Evolutionary conservation across 2,113 vertebrate species (phyloP).

Genomic region (Syngnathus scovelli): DNA sequence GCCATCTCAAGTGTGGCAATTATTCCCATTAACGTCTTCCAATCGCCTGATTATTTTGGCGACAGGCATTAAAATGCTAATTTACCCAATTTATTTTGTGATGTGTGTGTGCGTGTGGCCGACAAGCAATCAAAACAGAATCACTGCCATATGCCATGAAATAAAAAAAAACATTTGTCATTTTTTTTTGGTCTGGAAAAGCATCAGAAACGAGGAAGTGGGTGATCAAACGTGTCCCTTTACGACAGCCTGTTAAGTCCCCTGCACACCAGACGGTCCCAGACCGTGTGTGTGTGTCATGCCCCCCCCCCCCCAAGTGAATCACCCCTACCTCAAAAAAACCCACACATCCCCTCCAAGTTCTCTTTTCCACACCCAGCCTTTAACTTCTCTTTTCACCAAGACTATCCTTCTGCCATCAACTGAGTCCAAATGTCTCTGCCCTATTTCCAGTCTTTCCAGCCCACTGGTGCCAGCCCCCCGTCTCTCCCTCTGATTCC

Average conservation of each 20-base stretch:
- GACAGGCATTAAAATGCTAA: not conserved
- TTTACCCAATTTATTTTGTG: not conserved
- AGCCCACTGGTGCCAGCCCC: conserved; percentile 47
- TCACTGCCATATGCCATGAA: not conserved
- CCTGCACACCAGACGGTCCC: conserved; percentile 32
- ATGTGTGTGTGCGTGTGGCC: not conserved
- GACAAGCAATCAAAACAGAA: not conserved
- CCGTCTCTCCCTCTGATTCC: conserved; percentile 12
- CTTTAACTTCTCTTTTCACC: conserved; percentile 25
- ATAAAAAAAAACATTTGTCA: not conserved
- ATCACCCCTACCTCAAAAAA: conserved; percentile 17
- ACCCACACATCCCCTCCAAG: not conserved
- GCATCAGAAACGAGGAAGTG: conserved; percentile 2
- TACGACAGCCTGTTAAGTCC: conserved; percentile 17
- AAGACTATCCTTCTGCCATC: conserved; percentile 30
- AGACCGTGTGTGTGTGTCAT: conserved; percentile 18
- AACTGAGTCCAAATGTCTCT: conserved; percentile 15
- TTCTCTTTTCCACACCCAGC: conserved; percentile 29
- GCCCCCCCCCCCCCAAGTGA: conserved; percentile 12
- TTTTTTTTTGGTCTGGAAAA: not conserved
- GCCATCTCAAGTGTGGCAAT: not conserved
- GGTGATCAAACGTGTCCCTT: conserved; percentile 27
- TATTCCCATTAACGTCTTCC: not conserved
- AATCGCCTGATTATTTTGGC: conserved; percentile 2
- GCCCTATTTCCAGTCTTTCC: conserved; percentile 37